Conservation (phyloP, 2,113 vertebrate species). For the Brevimyrus niger region DNA sequence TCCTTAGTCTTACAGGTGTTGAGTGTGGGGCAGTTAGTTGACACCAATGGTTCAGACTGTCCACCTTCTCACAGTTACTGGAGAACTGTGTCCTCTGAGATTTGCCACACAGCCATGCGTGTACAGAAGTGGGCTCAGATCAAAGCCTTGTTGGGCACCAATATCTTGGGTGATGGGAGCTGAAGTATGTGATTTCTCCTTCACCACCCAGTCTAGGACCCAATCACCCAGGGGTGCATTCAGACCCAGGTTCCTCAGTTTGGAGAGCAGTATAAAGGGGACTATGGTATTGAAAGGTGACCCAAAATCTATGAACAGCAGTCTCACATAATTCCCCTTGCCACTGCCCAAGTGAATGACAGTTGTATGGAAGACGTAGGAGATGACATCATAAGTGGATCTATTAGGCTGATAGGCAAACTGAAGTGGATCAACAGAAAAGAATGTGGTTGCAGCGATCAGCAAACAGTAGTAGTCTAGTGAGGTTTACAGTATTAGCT, state of each 20-base stretch:
- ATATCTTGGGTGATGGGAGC: background rate
- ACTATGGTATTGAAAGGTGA: background rate
- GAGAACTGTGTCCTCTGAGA: background rate
- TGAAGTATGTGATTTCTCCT: background rate
- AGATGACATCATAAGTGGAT: background rate
- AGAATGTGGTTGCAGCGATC: background rate
- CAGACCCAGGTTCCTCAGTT: background rate
- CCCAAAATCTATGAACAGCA: background rate
- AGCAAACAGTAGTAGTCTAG: background rate
- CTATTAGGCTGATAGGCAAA: background rate
- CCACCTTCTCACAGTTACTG: background rate
- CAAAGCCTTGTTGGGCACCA: background rate
- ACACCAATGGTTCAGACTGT: background rate
- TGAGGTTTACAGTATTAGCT: background rate
- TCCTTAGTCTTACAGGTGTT: background rate
- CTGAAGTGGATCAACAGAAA: background rate
- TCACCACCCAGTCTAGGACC: background rate
- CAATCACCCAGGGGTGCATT: background rate
- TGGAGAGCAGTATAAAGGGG: background rate
- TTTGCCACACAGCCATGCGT: background rate
- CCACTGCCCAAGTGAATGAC: background rate
- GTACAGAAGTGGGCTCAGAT: background rate
- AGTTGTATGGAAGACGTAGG: background rate
- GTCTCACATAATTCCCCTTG: background rate
- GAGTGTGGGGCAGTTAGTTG: background rate